Conservation (phyloP, 2,113 vertebrate species). For the Dinomys branickii region DNA sequence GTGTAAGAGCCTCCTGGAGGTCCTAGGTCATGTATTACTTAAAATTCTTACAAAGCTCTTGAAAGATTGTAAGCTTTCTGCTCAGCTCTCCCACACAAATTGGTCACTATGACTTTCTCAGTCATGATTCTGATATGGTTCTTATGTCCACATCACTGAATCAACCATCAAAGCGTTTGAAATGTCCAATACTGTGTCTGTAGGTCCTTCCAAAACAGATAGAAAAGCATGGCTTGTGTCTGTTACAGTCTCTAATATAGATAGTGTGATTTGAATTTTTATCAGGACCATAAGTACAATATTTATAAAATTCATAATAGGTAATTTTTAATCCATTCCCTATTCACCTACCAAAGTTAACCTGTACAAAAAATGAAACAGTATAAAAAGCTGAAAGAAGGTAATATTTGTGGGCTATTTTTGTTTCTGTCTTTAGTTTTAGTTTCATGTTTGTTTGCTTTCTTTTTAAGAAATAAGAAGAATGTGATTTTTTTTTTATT, state of each 20-base stretch:
- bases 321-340: neutral
- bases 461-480: neutral
- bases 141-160: neutral
- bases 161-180: neutral
- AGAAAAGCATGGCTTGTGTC: neutral
- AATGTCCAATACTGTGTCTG: conserved; percentile 37
- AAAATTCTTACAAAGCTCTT: neutral
- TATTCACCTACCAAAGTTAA: neutral
- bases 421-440: neutral
- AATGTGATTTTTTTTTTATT: neutral
- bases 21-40: neutral
- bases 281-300: neutral
- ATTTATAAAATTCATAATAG: neutral
- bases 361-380: neutral
- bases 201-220: neutral
- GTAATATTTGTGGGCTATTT: neutral
- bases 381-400: neutral
- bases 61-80: neutral
- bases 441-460: neutral
- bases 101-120: neutral
- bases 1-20: neutral
- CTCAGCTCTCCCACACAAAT: neutral
- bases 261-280: neutral
- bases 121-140: neutral
- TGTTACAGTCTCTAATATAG: neutral